Percentiles rank a stretch among this genome's conserved stretches.
These are phyloP conservation scores for Pitangus sulphuratus DNA, from an alignment of 2,797 vertebrate species.

Conservation along the genomic window DNA sequence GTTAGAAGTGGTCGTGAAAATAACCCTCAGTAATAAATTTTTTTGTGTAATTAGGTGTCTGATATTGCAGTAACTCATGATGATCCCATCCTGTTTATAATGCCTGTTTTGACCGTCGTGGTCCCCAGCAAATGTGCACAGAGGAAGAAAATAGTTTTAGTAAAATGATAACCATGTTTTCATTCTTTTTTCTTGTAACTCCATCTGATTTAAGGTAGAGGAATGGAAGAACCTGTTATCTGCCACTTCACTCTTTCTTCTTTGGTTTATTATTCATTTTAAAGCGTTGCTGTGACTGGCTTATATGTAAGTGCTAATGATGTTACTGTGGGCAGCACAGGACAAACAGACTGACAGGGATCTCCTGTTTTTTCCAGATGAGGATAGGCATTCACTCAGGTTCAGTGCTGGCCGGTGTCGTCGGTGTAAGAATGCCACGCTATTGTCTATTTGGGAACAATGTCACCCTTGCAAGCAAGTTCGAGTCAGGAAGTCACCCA, in stretches of 20 bases:
- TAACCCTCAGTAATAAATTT: neutral
- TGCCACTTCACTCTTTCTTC: neutral
- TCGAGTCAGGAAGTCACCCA: conserved; percentile 96
- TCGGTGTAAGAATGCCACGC: conserved; percentile 96
- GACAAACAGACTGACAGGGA: neutral
- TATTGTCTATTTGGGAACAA: conserved; percentile 99
- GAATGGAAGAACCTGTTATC: neutral
- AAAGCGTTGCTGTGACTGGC: neutral
- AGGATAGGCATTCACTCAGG: conserved; percentile 98
- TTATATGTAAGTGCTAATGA: neutral
- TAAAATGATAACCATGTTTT: neutral
- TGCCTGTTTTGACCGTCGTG: neutral
- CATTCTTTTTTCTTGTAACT: neutral
- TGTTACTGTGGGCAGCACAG: neutral
- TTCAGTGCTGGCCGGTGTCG: conserved; percentile 94
- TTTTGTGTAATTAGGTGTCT: neutral
- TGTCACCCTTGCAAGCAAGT: conserved; percentile 97
- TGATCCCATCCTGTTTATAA: neutral
- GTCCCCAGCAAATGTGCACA: neutral
- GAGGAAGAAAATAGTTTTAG: neutral
- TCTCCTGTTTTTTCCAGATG: conserved; percentile 77
- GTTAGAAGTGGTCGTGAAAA: neutral
- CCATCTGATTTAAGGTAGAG: neutral
- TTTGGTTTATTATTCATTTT: neutral
- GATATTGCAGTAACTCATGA: neutral